Conservation (phyloP, 2,113 vertebrate species). For the Parus major region DNA sequence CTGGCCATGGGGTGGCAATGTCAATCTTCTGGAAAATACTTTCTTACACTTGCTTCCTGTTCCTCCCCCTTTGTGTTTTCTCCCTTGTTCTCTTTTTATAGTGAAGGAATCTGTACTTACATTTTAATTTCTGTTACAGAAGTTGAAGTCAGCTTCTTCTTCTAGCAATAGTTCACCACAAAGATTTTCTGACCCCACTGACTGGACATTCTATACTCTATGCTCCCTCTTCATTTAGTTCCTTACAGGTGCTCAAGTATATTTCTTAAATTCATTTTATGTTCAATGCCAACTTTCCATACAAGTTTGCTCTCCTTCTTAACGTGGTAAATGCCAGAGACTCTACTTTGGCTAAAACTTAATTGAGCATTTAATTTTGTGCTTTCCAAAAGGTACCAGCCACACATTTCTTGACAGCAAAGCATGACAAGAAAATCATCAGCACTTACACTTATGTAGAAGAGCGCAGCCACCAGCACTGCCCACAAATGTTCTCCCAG, state of each 20-base stretch:
- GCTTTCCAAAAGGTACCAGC: neutral
- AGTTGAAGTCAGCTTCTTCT: neutral
- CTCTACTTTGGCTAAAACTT: neutral
- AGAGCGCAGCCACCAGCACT: neutral
- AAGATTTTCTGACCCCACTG: neutral
- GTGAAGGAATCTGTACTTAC: neutral
- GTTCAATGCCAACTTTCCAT: neutral
- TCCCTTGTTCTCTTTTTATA: neutral
- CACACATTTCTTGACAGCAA: fast-evolving
- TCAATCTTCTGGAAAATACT: neutral
- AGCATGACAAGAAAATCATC: neutral
- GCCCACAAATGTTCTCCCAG: neutral
- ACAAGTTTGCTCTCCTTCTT: neutral
- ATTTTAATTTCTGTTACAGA: neutral
- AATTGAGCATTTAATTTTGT: neutral
- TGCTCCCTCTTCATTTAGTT: neutral
- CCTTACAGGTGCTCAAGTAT: neutral
- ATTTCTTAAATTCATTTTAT: neutral
- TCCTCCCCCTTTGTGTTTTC: neutral
- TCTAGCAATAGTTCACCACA: neutral
- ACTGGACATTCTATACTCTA: neutral
- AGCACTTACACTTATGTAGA: fast-evolving
- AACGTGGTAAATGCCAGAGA: neutral
- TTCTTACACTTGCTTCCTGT: neutral
- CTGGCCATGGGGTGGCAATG: neutral